Evolutionary conservation across 2,797 vertebrate genomes (phyloP).

Genomic region (Loriculus beryllinus): DNA sequence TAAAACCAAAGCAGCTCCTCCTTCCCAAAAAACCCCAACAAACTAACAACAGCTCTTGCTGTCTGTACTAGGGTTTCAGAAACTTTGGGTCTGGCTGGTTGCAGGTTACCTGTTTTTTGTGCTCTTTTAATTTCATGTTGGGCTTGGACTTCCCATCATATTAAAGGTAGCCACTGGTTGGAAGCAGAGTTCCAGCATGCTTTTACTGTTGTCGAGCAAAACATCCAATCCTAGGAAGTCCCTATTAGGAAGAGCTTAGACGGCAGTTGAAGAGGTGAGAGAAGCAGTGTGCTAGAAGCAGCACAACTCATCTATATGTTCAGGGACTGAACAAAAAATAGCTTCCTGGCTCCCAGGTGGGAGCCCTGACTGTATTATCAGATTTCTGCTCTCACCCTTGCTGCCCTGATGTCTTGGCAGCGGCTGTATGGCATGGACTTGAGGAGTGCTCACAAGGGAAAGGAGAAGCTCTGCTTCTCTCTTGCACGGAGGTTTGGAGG

Average conservation of each 20-base stretch:
- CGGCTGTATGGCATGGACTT: constrained; percentile 95
- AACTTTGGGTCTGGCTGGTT: background rate
- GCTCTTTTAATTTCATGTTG: background rate
- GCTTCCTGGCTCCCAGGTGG: background rate
- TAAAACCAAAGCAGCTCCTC: background rate
- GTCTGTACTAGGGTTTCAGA: background rate
- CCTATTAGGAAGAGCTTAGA: background rate
- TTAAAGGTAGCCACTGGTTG: background rate
- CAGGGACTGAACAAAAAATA: background rate
- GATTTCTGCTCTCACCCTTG: background rate
- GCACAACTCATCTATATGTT: background rate
- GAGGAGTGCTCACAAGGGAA: constrained; percentile 88
- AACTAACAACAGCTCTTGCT: background rate
- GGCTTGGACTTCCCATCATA: background rate
- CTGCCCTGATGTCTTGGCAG: constrained; percentile 70
- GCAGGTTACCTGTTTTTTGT: background rate
- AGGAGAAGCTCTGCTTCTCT: constrained; percentile 89
- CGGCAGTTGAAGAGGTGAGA: background rate
- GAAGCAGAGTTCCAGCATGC: background rate
- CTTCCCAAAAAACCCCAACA: background rate
- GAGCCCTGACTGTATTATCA: background rate
- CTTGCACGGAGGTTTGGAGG: constrained; percentile 84
- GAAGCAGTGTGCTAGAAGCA: background rate
- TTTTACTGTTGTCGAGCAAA: constrained; percentile 1
- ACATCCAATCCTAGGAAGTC: background rate